Conservation (phyloP, 2,113 vertebrate genomes). For the Orthonyx spaldingii region DNA sequence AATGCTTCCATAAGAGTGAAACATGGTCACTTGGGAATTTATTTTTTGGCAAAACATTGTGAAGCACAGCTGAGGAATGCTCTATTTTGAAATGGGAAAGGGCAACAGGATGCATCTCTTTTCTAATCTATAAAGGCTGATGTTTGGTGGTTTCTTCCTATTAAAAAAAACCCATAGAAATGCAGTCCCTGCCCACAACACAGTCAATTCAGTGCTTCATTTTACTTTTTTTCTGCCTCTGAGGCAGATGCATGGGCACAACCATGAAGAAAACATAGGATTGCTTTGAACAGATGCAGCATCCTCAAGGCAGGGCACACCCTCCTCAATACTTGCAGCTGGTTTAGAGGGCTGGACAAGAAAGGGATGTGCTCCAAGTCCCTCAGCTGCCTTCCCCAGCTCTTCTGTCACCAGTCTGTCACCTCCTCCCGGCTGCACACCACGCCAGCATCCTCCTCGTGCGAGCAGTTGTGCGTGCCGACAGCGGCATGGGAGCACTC, state of each 20-base stretch:
- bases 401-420: neutral
- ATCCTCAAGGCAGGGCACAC: neutral
- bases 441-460: slow-evolving; percentile 90
- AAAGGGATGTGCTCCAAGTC: neutral
- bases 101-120: neutral
- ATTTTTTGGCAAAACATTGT: neutral
- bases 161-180: neutral
- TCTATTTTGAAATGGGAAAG: neutral
- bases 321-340: neutral
- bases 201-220: neutral
- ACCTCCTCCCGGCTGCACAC: slow-evolving; percentile 74
- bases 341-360: neutral
- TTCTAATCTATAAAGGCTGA: neutral
- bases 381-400: neutral
- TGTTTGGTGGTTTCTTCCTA: neutral
- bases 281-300: neutral
- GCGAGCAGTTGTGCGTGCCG: slow-evolving; percentile 83
- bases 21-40: neutral
- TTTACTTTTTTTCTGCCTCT: neutral
- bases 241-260: neutral
- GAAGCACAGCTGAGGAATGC: neutral
- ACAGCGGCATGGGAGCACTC: slow-evolving; percentile 79
- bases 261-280: neutral
- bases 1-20: neutral
- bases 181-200: neutral